Evolutionary conservation across 1,140 invertebrate species (phyloP).

Genomic region (Platorchestia sp.): DNA sequence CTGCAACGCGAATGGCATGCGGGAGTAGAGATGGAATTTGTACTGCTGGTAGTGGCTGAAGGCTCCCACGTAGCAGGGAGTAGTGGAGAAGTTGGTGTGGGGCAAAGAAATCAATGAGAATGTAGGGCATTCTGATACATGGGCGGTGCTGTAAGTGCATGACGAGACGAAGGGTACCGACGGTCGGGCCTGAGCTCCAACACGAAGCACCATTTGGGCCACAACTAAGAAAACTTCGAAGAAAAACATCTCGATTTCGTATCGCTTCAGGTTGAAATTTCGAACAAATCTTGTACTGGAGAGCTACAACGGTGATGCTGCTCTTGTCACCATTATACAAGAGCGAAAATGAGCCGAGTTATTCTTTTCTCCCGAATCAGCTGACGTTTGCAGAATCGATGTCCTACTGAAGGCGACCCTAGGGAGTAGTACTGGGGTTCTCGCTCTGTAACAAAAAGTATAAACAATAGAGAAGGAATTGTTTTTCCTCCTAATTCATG

Average conservation of each 20-base stretch:
- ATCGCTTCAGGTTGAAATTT: neutral
- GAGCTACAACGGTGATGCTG: neutral
- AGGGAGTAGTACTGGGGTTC: neutral
- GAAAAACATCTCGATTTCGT: neutral
- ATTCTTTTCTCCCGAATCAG: neutral
- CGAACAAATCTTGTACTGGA: neutral
- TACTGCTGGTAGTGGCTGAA: slow-evolving; percentile 20
- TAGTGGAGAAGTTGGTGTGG: neutral
- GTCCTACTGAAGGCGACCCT: neutral
- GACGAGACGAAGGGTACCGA: neutral
- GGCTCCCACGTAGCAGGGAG: neutral
- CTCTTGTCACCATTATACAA: neutral
- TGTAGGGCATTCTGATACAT: neutral
- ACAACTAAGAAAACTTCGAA: neutral
- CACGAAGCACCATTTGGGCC: neutral
- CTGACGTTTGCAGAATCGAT: neutral
- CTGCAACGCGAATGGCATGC: neutral
- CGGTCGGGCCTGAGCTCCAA: neutral
- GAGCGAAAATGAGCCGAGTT: neutral
- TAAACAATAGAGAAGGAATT: neutral
- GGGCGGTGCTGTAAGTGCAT: neutral
- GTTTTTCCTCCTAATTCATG: neutral
- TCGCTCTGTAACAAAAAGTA: neutral
- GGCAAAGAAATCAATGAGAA: neutral
- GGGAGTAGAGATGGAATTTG: neutral